Base-by-base conservation (phyloP, 2,113 vertebrate species). In the Sarotherodon lohbergeri region DNA sequence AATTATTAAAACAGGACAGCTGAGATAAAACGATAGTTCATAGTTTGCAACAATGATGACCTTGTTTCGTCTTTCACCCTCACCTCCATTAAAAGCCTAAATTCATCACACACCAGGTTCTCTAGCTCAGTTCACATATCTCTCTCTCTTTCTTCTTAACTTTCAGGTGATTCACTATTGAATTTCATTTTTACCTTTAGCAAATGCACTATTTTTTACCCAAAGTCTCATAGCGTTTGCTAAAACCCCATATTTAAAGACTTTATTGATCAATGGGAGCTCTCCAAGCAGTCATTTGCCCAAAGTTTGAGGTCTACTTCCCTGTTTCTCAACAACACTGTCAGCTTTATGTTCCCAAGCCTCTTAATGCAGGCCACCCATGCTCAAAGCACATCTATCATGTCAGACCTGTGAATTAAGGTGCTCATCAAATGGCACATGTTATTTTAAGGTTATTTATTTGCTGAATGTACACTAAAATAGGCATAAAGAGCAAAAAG, bases 281-380 rank as follows among this genome's bases (percentile, higher is more conserved):
- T 29, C 17, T 8, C 78, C 68, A 27, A 82, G 59, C 10, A 12
- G 68, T 29, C 16, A 80, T 39, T 22, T 3, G 24, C 36, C 24
- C 50, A 3, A 19, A 85, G 87, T 89, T 84, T 84, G 14, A 48
- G 83, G 87, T 83, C 86, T 81, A 80, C 89, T 48, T 85, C 68
- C 71, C 59, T 5, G 66, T 89, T 83, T 57, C 83, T 82, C 39
- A 13, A 55, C 22, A 13, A 16, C 82, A 9, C 80, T 59, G 32
- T 8, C 32, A 16, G 34, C 34, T 82, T 63, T 83, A 71, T 46
- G 29, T 80, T 88, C 82, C 85, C 85, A 80, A 83, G 84, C 83
- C 57, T n/a, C 78, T 54, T 46, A 10, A 50, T 4, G 79, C 6
- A 5, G 87, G 48, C 83, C 89, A 84, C 81, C 86, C 89, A 82